A percentile compares a stretch with the other conserved stretches of the same genome.
phyloP scores from a whole-genome alignment of 2,797 vertebrate species.

The Kryptolebias ocellatus region DNA sequence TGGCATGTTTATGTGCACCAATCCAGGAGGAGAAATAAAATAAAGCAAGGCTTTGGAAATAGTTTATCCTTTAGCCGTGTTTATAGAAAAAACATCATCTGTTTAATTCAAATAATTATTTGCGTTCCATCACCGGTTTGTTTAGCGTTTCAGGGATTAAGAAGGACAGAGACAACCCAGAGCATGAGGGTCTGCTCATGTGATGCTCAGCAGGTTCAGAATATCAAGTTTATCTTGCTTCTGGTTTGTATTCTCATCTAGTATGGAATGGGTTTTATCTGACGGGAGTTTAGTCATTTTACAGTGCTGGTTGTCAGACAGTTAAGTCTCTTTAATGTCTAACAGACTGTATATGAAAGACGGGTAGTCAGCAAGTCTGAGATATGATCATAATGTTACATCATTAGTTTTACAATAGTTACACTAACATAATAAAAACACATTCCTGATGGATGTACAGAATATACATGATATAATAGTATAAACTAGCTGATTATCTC shows the following conservation, averaged over 20 bases:
- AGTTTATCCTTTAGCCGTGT: constrained; percentile 14
- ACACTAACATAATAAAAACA: no score
- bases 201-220: constrained; percentile 13
- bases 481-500: no score
- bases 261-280: constrained; percentile 4
- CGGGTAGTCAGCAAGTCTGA: neutral
- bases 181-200: constrained; percentile 1
- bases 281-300: constrained; percentile 22
- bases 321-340: neutral
- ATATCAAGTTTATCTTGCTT: neutral
- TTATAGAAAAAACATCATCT: constrained; percentile 20
- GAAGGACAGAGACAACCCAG: constrained; percentile 10
- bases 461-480: no score
- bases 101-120: constrained; percentile 34
- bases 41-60: constrained; percentile 17
- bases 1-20: constrained; percentile 39
- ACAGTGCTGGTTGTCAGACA: neutral
- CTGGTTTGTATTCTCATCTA: neutral
- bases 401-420: no score
- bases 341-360: neutral
- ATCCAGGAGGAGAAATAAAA: constrained; percentile 22
- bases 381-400: neutral
- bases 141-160: constrained; percentile 21
- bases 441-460: no score
- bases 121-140: constrained; percentile 7